Evolutionary conservation across 30 jellyfish, hydroid and myxozoan species (phyloP).

Genomic region (Mastigias papua): DNA sequence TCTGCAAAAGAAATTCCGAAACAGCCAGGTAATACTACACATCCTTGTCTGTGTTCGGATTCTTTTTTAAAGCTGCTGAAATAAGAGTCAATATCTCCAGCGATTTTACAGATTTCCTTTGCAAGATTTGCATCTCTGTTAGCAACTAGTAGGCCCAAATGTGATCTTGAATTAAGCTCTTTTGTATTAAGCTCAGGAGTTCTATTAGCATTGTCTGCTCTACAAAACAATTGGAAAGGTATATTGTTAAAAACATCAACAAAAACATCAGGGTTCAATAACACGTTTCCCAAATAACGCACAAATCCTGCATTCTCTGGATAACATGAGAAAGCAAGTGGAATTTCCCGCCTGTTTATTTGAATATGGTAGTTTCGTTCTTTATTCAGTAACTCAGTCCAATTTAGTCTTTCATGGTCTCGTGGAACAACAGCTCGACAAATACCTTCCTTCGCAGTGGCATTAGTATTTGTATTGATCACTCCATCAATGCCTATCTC

Average conservation of each 20-base stretch:
- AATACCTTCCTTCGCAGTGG: background rate
- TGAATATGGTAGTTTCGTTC: background rate
- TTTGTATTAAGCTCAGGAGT: background rate
- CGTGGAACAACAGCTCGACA: background rate
- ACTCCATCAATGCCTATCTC: background rate
- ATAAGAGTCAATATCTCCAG: background rate
- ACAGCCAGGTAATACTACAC: constrained; percentile 26
- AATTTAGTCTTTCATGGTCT: background rate
- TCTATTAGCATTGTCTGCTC: background rate
- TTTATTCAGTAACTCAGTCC: background rate
- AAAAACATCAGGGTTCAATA: constrained; percentile 52
- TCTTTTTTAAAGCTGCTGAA: constrained; percentile 20
- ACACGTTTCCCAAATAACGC: constrained; percentile 44
- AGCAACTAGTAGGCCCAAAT: constrained; percentile 20
- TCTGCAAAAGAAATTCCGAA: constrained; percentile 40
- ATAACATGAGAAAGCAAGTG: constrained; percentile 12
- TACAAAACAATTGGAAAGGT: constrained; percentile 6
- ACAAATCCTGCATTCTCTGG: constrained; percentile 25
- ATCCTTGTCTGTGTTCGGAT: constrained; percentile 12
- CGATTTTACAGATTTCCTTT: constrained; percentile 17
- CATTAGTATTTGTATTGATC: background rate
- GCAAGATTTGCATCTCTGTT: constrained; percentile 11
- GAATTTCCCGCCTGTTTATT: constrained; percentile 45
- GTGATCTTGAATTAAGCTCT: constrained; percentile 40
- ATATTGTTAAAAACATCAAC: constrained; percentile 45